Evolutionary conservation across 2,888 invertebrate genomes (phyloP).

Genomic region (Rotaria macrura): DNA sequence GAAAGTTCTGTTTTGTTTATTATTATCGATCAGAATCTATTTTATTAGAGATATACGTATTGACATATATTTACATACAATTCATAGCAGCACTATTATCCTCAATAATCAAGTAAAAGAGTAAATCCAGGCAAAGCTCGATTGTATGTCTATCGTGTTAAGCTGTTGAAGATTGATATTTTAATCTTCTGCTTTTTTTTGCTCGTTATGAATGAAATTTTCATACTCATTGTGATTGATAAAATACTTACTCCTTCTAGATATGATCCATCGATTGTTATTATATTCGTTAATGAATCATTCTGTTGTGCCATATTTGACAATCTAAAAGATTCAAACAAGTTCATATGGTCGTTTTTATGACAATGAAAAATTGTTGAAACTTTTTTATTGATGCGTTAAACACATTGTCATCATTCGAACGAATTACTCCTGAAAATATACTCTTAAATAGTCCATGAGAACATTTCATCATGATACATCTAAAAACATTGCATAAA

Average conservation of each 20-base stretch:
- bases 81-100: too few species aligned
- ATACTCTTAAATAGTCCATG: background rate
- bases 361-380: background rate
- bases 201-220: too few species aligned
- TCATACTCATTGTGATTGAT: too few species aligned
- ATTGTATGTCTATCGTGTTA: too few species aligned
- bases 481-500: background rate
- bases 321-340: background rate
- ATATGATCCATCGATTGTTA: slow-evolving; percentile 65
- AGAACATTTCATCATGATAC: background rate
- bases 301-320: background rate
- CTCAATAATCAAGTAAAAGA: too few species aligned
- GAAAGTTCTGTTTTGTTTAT: too few species aligned
- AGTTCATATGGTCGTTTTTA: background rate
- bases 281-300: background rate
- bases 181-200: too few species aligned
- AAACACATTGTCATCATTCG: background rate
- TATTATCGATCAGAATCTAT: too few species aligned
- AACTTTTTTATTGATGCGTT: background rate
- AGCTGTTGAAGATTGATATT: too few species aligned
- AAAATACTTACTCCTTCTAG: slow-evolving; percentile 64
- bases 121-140: too few species aligned
- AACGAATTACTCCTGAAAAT: background rate
- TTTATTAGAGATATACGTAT: too few species aligned
- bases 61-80: too few species aligned